Evolutionary conservation across 2,888 invertebrate species (phyloP), one percentile per base, ranked within the genome.

Genomic region (Tenthredo scrophulariae): DNA sequence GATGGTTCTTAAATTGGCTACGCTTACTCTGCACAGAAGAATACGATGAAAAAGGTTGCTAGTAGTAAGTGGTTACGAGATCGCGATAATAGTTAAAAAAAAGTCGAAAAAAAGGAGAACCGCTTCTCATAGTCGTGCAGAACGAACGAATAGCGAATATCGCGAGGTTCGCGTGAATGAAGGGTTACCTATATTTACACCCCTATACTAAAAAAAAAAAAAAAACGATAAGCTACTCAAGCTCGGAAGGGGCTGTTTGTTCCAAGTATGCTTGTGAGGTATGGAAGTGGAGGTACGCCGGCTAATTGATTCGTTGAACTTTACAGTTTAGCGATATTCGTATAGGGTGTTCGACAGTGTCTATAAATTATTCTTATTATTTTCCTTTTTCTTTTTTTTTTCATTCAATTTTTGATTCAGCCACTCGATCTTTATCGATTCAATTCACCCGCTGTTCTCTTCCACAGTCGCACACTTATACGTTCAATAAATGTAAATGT

Each of bases 271-370:
- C 58, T 79, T 37, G 33, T 6, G 6, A 79, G 79, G 29, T 46
- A 26, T 15, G n/a, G 15, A 2, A 37, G 33, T 29, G 7, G 33
- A 22, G 33, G 33, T 58, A 79, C n/a, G 37, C 37, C 37, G 9
- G 79, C 79, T 79, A 79, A 79, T 79, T 79, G 79, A 79, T 79
- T 79, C 54, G n/a, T 46, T 15, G 58, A 58, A 22, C 26, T 54
- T 50, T 33, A 54, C 70, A 29, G 67, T 67, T 6, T 22, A 67
- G 29, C n/a, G 54, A 50, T 50, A n/a, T 50, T 6, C 18, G 15
- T 18, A 50, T 50, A 5, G 0, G 13, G 0, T 43, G 43, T 46
- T 15, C 46, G 13, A 46, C 15, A 46, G 13, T 46, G 2, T 46
- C 3, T 15, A 46, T 0, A 46, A 46, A 46, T 46, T 46, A 15